These are phyloP conservation scores for Myripristis murdjan DNA, from an alignment of 2,797 vertebrate species.

Conservation along the genomic window DNA sequence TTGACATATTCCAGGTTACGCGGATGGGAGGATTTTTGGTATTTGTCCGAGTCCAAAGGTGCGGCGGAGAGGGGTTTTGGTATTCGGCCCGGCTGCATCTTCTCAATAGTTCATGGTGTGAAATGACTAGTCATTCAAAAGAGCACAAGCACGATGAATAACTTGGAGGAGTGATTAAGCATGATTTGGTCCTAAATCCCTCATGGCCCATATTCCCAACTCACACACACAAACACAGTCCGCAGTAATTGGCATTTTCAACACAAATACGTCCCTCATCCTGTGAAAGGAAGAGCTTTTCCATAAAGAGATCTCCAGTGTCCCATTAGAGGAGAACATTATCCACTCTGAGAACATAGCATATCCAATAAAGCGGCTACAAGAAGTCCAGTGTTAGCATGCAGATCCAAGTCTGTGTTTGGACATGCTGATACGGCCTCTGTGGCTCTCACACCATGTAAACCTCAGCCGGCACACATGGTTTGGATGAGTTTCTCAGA, in stretches of 20 bases:
- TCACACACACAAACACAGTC: constrained; percentile 32
- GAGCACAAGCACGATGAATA: constrained; percentile 66
- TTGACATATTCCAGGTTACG: constrained; percentile 65
- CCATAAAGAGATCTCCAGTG: constrained; percentile 66
- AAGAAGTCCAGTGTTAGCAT: constrained; percentile 47
- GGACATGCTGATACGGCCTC: constrained; percentile 64
- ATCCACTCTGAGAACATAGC: constrained; percentile 56
- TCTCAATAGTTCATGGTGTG: constrained; percentile 54
- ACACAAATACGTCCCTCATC: constrained; percentile 74
- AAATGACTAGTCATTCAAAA: constrained; percentile 49
- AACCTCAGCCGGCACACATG: constrained; percentile 70
- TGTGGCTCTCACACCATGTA: constrained; percentile 36
- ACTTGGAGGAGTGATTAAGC: constrained; percentile 59
- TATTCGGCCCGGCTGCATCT: constrained; percentile 46
- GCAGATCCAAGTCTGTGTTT: constrained; percentile 51
- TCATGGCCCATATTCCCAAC: constrained; percentile 53
- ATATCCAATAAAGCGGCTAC: constrained; percentile 37
- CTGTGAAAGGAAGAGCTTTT: constrained; percentile 65
- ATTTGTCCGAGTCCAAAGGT: constrained; percentile 29
- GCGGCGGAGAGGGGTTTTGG: constrained; percentile 30
- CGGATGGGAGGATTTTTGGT: constrained; percentile 32
- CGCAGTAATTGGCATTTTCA: constrained; percentile 54
- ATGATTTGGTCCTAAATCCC: constrained; percentile 59
- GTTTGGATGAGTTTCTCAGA: constrained; percentile 71
- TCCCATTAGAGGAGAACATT: constrained; percentile 72